A percentile compares a stretch with the other conserved stretches of the same genome.
Conservation (phyloP, 2,113 vertebrate genomes). For the Pitta sordida region DNA sequence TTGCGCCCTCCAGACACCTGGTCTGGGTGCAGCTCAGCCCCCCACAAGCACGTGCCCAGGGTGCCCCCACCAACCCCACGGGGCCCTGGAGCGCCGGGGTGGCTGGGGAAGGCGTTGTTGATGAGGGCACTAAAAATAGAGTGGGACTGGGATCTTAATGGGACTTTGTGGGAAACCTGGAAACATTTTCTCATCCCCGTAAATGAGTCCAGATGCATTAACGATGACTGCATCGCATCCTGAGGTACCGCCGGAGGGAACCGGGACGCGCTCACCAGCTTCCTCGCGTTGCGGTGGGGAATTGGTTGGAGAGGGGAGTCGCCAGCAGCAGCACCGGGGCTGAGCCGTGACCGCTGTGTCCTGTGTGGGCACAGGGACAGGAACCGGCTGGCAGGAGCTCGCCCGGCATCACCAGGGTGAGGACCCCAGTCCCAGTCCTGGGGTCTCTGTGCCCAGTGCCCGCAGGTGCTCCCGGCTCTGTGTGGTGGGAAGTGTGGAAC, state of each 20-base stretch:
- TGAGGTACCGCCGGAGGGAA: slow-evolving; percentile 54
- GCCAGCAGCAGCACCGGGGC: neutral
- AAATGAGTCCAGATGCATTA: slow-evolving; percentile 69
- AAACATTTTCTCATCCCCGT: slow-evolving; percentile 66
- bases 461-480: neutral
- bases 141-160: slow-evolving; percentile 62
- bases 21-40: neutral
- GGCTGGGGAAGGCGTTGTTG: slow-evolving; percentile 32
- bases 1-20: fast-evolving
- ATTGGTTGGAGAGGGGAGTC: neutral
- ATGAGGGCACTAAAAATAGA: slow-evolving; percentile 63
- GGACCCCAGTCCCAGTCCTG: neutral
- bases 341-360: fast-evolving
- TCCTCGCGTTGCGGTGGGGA: neutral
- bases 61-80: neutral
- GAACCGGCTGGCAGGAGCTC: neutral
- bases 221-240: slow-evolving; percentile 58
- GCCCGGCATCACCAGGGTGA: fast-evolving
- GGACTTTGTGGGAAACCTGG: slow-evolving; percentile 70
- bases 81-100: neutral
- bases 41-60: neutral
- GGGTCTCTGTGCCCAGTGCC: neutral
- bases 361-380: neutral
- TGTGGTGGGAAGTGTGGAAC: fast-evolving
- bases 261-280: neutral